These are phyloP conservation scores for Eulimnadia texana DNA, from an alignment of 1,140 invertebrate species.

Conservation along the genomic window DNA sequence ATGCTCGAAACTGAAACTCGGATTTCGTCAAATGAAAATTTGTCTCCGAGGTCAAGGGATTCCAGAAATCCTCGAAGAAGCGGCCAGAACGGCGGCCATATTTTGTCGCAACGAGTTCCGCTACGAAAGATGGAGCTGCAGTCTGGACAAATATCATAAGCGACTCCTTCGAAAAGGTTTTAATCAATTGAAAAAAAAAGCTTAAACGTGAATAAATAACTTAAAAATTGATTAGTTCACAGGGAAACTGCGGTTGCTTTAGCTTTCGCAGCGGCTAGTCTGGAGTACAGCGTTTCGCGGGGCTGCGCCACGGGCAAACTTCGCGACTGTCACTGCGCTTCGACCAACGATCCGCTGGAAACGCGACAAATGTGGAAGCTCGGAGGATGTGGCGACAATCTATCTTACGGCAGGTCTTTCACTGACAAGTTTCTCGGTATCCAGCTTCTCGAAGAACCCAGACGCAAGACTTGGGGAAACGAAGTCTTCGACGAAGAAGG, in stretches of 20 bases:
- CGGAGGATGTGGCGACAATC: slow-evolving; percentile 81
- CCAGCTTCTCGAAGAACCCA: neutral
- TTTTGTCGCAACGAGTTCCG: slow-evolving; percentile 31
- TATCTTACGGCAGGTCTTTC: slow-evolving; percentile 68
- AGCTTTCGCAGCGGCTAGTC: slow-evolving; percentile 69
- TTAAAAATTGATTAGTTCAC: slow-evolving; percentile 48
- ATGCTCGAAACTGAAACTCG: neutral
- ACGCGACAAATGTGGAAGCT: slow-evolving; percentile 52
- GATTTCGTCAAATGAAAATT: slow-evolving; percentile 2
- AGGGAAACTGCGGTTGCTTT: slow-evolving; percentile 79
- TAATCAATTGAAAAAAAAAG: neutral
- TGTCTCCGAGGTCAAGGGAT: slow-evolving; percentile 6
- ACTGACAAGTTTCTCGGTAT: slow-evolving; percentile 70
- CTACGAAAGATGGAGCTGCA: slow-evolving; percentile 31
- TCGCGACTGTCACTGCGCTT: slow-evolving; percentile 64
- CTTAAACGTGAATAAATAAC: too few species aligned
- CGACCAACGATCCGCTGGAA: slow-evolving; percentile 27
- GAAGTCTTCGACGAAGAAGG: too few species aligned
- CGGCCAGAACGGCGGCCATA: slow-evolving; percentile 25
- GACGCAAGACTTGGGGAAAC: neutral
- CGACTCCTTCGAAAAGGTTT: neutral
- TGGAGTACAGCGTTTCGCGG: slow-evolving; percentile 65
- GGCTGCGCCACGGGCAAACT: slow-evolving; percentile 72
- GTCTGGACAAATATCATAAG: neutral
- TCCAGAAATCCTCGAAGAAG: slow-evolving; percentile 1